Conservation (phyloP, 1,140 invertebrate genomes). For the Wiebesia pumilae region DNA sequence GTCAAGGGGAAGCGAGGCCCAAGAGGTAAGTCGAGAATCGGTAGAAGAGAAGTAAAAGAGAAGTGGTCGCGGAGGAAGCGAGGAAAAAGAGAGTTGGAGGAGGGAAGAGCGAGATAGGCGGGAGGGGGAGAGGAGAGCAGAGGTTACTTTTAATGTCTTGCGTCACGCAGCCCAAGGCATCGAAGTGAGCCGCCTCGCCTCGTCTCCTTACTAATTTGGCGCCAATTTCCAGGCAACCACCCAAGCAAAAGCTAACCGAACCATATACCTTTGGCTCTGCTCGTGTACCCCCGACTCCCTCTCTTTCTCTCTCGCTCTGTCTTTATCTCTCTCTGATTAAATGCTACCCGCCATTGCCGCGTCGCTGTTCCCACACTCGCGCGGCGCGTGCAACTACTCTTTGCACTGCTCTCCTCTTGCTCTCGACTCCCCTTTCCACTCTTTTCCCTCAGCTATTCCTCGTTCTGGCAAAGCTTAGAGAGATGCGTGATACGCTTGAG, state of each 20-base stretch:
- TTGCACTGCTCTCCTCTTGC: constrained; percentile 49
- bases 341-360: constrained; percentile 70
- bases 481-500: constrained; percentile 39
- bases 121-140: constrained; percentile 62
- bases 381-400: constrained; percentile 40
- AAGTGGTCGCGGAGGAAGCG: background rate
- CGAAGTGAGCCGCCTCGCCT: constrained; percentile 63
- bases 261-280: constrained; percentile 69
- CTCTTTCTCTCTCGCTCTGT: constrained; percentile 52
- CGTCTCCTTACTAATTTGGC: constrained; percentile 76
- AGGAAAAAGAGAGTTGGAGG: constrained; percentile 48
- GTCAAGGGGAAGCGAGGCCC: constrained; percentile 26
- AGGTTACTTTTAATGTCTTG: constrained; percentile 76
- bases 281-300: constrained; percentile 43
- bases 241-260: constrained; percentile 75
- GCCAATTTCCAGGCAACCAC: constrained; percentile 75
- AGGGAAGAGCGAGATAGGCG: background rate
- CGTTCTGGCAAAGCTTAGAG: constrained; percentile 46
- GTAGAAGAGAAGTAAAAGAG: constrained; percentile 32
- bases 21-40: constrained; percentile 33
- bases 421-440: background rate
- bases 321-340: constrained; percentile 71
- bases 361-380: constrained; percentile 66
- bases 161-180: constrained; percentile 71
- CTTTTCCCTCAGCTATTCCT: constrained; percentile 50